Conservation (phyloP, 2,888 invertebrate genomes). For the Sarcophaga carnaria region DNA sequence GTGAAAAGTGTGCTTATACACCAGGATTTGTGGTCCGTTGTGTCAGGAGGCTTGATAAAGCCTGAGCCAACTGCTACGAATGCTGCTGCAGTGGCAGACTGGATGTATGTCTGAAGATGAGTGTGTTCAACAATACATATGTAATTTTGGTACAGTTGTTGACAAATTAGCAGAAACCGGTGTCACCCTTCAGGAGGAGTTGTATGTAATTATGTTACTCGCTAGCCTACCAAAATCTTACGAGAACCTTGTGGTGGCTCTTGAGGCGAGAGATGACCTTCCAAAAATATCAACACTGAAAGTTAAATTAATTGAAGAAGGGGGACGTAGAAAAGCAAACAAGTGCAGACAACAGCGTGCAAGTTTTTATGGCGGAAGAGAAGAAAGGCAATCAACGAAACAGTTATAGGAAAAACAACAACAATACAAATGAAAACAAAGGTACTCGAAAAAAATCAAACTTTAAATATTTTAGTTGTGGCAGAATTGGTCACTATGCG, state of each 20-base stretch:
- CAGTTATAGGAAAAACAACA: too few species aligned
- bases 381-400: neutral
- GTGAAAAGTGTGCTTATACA: too few species aligned
- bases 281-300: too few species aligned
- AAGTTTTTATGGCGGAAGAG: constrained; percentile 38
- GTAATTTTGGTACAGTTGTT: too few species aligned
- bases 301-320: neutral
- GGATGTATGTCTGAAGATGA: constrained; percentile 33
- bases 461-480: constrained; percentile 54
- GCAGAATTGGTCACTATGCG: constrained; percentile 53
- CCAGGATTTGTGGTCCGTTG: constrained; percentile 1
- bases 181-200: constrained; percentile 46
- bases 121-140: neutral
- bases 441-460: constrained; percentile 10
- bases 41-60: neutral
- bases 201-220: too few species aligned
- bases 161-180: too few species aligned
- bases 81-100: neutral
- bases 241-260: constrained; percentile 54
- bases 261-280: constrained; percentile 34
- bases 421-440: too few species aligned
- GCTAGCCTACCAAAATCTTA: too few species aligned
- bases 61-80: neutral
- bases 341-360: constrained; percentile 9
- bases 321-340: constrained; percentile 40